Evolutionary conservation across 2,113 vertebrate species (phyloP), one percentile per base, ranked within the genome.

Genomic region (Poeciliopsis occidentalis): DNA sequence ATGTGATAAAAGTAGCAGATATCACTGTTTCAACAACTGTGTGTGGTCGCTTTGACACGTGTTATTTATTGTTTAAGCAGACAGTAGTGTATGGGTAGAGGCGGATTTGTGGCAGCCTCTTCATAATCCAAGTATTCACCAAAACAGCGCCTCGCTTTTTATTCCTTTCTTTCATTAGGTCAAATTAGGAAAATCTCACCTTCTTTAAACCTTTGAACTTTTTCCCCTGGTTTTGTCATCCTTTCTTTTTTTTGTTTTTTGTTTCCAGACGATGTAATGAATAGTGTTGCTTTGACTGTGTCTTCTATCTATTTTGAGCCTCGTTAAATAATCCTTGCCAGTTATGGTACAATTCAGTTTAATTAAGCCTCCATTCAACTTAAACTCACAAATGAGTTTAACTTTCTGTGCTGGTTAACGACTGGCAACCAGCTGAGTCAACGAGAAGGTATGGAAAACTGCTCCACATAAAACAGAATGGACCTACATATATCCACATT

Each of bases 1-100:
- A 91, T 92, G 92, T 93, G 90, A 93, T 90, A 69, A 79, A 90
- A 78, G 88, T 92, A 90, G 90, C 91, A 83, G 71, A 88, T 80
- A 78, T 92, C 90, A 92, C 91, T 91, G 91, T 90, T 89, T 84
- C 26, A 86, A 78, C 78, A 68, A 62, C 79, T 61, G 10, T 39
- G 71, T 62, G 70, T 15, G 61, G 64, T 68, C 68, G 82, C 66
- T 81, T 76, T 69, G 63, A 79, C 71, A 81, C 78, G 79, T 78
- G 64, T 85, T 89, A 90, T 92, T 93, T 91, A 91, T 91, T 90
- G 81, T 87, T 73, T 72, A 79, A 84, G 75, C 74, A 69, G 79
- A 57, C 70, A 68, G 71, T 39, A 67, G 69, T 57, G 60, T 75
- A 13, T 51, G 39, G 69, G 60, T 71, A 61, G 60, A 73, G 67